Conservation (phyloP, 2,888 invertebrate species). For the Rhabditophanes sp. region DNA sequence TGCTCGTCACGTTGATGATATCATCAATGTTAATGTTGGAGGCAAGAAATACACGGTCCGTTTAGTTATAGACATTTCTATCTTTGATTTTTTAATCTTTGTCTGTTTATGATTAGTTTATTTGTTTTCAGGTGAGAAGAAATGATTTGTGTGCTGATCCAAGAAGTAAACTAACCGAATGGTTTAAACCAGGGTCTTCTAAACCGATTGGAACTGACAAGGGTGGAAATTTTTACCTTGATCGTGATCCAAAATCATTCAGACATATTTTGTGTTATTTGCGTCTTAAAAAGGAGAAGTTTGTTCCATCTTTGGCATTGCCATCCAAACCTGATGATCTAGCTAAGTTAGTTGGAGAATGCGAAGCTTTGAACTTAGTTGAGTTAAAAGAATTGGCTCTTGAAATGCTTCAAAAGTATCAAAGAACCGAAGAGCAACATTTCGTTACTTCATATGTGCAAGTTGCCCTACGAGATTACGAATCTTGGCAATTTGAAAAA, state of each 20-base stretch:
- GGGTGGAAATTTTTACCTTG: conserved; percentile 71
- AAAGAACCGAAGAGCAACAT: conserved; percentile 41
- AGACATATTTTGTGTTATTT: conserved; percentile 89
- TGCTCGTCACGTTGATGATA: conserved; percentile 41
- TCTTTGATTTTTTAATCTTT: background rate
- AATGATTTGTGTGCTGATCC: conserved; percentile 40
- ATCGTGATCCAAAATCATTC: conserved; percentile 92
- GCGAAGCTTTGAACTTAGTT: conserved; percentile 39
- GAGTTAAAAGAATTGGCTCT: conserved; percentile 39
- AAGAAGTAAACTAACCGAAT: conserved; percentile 35
- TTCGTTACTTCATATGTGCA: conserved; percentile 32
- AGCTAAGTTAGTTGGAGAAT: conserved; percentile 42
- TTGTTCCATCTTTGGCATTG: conserved; percentile 35
- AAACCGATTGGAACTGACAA: conserved; percentile 36
- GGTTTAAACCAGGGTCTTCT: conserved; percentile 32
- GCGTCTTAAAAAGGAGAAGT: conserved; percentile 60
- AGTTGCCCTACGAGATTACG: conserved; percentile 35
- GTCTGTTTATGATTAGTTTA: background rate
- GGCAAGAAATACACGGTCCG: conserved; percentile 43
- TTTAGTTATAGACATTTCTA: background rate
- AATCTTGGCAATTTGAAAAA: conserved; percentile 39
- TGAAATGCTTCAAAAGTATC: conserved; percentile 37
- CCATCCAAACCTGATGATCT: conserved; percentile 43
- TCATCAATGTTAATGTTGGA: conserved; percentile 39
- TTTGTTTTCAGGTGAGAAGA: conserved; percentile 21